Conservation (phyloP, 1,140 invertebrate genomes). For the Drosophila sulfurigaster region DNA sequence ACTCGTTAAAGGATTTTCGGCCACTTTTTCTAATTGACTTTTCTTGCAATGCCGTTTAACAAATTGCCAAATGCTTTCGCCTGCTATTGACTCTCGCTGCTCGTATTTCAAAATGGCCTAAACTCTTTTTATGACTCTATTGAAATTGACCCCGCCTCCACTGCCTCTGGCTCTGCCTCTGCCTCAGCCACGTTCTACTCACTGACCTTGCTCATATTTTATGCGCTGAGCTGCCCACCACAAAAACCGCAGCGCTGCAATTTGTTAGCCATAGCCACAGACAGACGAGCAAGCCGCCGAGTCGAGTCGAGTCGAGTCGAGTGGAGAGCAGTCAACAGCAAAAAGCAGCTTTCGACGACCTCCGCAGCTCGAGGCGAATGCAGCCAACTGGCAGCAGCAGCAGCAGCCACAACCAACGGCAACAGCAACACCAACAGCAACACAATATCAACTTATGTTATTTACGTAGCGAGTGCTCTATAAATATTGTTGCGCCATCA, state of each 20-base stretch:
- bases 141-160: constrained; percentile 33
- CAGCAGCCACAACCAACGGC: neutral
- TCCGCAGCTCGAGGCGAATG: neutral
- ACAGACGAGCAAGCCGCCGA: neutral
- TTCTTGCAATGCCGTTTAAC: constrained; percentile 46
- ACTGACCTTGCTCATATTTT: constrained; percentile 58
- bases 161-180: neutral
- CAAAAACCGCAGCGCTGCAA: constrained; percentile 53
- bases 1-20: constrained; percentile 35
- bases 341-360: neutral
- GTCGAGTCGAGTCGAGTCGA: too few relatives aligned
- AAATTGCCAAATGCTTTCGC: constrained; percentile 50
- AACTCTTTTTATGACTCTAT: constrained; percentile 58
- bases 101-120: constrained; percentile 57
- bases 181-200: too few relatives aligned
- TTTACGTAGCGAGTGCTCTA: constrained; percentile 33
- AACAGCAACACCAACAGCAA: neutral
- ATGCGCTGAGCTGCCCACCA: constrained; percentile 40
- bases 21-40: constrained; percentile 53
- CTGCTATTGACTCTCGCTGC: constrained; percentile 31
- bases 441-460: constrained; percentile 27
- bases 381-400: constrained; percentile 12
- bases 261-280: constrained; percentile 44
- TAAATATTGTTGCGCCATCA: constrained; percentile 49
- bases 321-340: neutral